Conservation (phyloP, 2,113 vertebrate genomes). For the Anser cygnoides region DNA sequence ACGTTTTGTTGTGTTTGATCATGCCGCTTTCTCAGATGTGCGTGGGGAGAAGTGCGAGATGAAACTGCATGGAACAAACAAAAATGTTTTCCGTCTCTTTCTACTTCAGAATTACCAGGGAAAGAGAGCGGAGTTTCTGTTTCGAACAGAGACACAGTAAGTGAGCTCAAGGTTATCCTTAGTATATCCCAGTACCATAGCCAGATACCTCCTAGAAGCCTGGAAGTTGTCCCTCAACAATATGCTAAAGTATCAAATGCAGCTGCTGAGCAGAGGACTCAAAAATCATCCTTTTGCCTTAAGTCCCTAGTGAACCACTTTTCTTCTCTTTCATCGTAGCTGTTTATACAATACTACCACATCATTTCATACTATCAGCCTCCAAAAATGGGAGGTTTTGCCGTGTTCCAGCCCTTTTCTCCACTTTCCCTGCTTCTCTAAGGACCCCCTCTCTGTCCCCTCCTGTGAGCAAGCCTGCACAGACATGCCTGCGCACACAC, state of each 20-base stretch:
- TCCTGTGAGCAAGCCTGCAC: background rate
- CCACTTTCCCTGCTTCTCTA: background rate
- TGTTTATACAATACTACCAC: background rate
- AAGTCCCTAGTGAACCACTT: background rate
- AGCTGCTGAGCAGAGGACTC: background rate
- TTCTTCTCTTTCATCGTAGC: background rate
- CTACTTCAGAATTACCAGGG: conserved; percentile 75
- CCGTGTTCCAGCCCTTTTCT: background rate
- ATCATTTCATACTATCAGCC: background rate
- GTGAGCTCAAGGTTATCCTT: conserved; percentile 36
- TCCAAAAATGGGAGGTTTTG: background rate
- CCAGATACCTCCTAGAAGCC: background rate
- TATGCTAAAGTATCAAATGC: background rate
- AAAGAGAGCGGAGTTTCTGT: conserved; percentile 80
- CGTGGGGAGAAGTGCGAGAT: conserved; percentile 90
- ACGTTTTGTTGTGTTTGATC: conserved; percentile 90
- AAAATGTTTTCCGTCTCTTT: conserved; percentile 91
- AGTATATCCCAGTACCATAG: background rate
- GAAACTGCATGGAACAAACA: conserved; percentile 91
- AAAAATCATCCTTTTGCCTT: background rate
- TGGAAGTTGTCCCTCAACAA: background rate
- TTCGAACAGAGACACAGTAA: conserved; percentile 92
- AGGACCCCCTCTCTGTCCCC: background rate
- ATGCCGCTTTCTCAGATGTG: conserved; percentile 84
- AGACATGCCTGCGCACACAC: background rate